Evolutionary conservation across 2,113 vertebrate genomes (phyloP).

Genomic region (Empidonax traillii): DNA sequence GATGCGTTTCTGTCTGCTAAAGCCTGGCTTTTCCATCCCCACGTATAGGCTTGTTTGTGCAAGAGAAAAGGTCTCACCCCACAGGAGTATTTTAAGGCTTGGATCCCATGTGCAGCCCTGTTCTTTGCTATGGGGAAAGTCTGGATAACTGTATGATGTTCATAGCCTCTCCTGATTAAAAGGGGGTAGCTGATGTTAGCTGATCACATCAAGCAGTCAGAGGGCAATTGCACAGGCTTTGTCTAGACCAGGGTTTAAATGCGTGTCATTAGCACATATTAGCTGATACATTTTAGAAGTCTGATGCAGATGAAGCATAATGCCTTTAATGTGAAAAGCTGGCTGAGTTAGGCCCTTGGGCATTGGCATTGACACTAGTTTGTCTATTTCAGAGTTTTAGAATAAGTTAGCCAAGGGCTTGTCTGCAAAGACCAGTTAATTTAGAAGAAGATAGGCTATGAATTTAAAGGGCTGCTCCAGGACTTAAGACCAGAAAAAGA

Average conservation of each 20-base stretch:
- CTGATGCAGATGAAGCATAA: conserved; percentile 13
- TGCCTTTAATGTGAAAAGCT: conserved; percentile 40
- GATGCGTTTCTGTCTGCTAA: rapidly evolving
- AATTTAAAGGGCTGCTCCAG: conserved; percentile 28
- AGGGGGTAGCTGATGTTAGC: background rate
- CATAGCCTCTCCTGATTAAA: background rate
- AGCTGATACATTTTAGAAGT: conserved; percentile 47
- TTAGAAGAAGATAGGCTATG: background rate
- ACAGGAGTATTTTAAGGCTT: background rate
- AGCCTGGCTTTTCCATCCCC: background rate
- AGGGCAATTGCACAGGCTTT: conserved; percentile 37
- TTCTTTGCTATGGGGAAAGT: background rate
- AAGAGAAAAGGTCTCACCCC: background rate
- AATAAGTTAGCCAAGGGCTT: conserved; percentile 27
- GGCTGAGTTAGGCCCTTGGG: conserved; percentile 38
- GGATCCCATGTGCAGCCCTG: background rate
- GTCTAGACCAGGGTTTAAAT: conserved; percentile 59
- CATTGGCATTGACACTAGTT: background rate
- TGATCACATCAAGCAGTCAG: conserved; percentile 33
- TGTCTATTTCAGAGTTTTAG: conserved; percentile 25
- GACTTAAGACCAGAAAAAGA: background rate
- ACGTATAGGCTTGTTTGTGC: background rate
- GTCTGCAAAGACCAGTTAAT: conserved; percentile 33
- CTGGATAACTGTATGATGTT: background rate
- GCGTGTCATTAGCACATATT: conserved; percentile 46